These are phyloP conservation scores for Trissolcus basalis DNA, from an alignment of 1,140 invertebrate species.

Conservation along the genomic window DNA sequence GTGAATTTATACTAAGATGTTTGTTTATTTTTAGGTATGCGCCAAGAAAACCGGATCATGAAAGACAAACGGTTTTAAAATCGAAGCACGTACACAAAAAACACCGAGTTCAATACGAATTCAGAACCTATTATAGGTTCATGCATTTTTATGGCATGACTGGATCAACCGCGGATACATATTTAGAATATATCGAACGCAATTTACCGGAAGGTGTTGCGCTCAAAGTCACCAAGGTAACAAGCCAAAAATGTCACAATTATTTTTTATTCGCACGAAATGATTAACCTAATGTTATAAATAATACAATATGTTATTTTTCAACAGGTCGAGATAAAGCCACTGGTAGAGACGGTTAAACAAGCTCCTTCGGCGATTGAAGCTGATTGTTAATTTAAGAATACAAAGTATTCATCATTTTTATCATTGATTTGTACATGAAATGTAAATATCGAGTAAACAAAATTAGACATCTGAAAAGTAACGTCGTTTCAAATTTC, in stretches of 20 bases:
- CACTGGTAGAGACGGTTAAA: slow-evolving; percentile 18
- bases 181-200: slow-evolving; percentile 96
- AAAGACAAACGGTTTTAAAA: slow-evolving; percentile 88
- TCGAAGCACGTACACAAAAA: slow-evolving; percentile 95
- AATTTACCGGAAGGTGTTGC: slow-evolving; percentile 98
- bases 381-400: too few relatives aligned
- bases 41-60: slow-evolving; percentile 83
- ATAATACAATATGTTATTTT: slow-evolving; percentile 26
- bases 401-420: too few relatives aligned
- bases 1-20: slow-evolving; percentile 61
- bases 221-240: slow-evolving; percentile 93
- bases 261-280: slow-evolving; percentile 14
- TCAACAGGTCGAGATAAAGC: slow-evolving; percentile 76
- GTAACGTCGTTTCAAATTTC: neutral
- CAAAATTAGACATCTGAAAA: neutral
- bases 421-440: too few relatives aligned
- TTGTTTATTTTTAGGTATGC: slow-evolving; percentile 78
- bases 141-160: slow-evolving; percentile 91
- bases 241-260: too few relatives aligned
- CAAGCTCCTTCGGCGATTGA: neutral
- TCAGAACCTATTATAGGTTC: slow-evolving; percentile 92
- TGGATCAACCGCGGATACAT: slow-evolving; percentile 95
- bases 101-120: slow-evolving; percentile 96
- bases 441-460: neutral
- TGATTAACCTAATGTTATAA: too few relatives aligned